Base-by-base conservation (phyloP, 2,113 vertebrate genomes). In the Oriolus oriolus region DNA sequence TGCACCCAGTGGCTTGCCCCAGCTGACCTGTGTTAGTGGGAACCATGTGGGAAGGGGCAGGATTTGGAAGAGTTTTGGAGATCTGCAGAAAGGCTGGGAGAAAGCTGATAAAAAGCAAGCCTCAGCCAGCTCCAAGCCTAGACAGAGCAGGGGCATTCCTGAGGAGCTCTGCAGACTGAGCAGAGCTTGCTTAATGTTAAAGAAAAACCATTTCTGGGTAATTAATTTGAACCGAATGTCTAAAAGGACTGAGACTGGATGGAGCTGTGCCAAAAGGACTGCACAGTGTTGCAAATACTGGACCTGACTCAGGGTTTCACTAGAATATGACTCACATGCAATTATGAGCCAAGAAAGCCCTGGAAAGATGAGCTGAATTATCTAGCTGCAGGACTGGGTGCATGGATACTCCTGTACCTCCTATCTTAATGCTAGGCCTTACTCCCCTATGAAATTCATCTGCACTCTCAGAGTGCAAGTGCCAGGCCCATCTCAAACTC, bases 221-320 rank as follows among this genome's bases (percentile, higher is more conserved):
- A 94, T 96, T 95, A 94, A 93, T 93, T 93, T 91, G 76, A 94
- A 94, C 42, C 71, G 71, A 84, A 87, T 61, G 83, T 90, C 80
- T 93, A 87, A 92, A 90, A 97, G 64, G 83, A 86, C 64, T 24
- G 68, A 95, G 83, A 90, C 80, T 84, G 64, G n/a, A 83, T 84
- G 93, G 53, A 95, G 11, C 49, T 69, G 44, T 64, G 91, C 96
- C 96, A 96, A 68, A 96, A 96, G 91, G 57, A 91, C 94, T 95
- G 89, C 65, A 93, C 56, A 93, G 64, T 87, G 60, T 95, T 96
- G 75, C 83, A 96, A 96, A 93, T 90, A 91, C 95, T 96, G 95
- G 90, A 83, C 88, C 41, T 91, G 83, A 95, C 87, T 96, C 95
- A 96, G 92, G 59, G 68, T 81, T 96, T 85, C 78, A 86, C 66